Evolutionary conservation across 1,140 invertebrate species (phyloP).

Genomic region (Drosophila sp.): DNA sequence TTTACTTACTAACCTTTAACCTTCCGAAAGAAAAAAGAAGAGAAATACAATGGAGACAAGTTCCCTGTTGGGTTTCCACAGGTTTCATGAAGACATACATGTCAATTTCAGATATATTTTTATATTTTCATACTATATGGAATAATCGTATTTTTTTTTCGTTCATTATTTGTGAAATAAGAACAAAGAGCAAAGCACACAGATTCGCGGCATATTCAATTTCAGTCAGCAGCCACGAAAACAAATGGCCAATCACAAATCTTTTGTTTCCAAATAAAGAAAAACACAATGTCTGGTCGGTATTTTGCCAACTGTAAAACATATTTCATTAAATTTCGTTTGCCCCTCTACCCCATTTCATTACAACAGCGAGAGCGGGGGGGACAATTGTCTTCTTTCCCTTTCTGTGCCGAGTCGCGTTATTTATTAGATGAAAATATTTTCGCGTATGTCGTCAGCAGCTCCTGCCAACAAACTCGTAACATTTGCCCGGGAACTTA

Average conservation of each 20-base stretch:
- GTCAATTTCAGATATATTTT: background rate
- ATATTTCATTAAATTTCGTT: constrained; percentile 45
- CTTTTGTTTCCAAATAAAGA: constrained; percentile 23
- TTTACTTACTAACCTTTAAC: too few species aligned
- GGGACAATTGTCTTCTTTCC: background rate
- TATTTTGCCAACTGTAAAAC: constrained; percentile 4
- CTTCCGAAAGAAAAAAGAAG: too few species aligned
- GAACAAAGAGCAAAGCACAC: constrained; percentile 19
- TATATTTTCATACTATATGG: background rate
- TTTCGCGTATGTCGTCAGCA: constrained; percentile 24
- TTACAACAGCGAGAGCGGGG: constrained; percentile 12
- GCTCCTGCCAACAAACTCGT: constrained; percentile 21
- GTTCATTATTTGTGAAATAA: constrained; percentile 47
- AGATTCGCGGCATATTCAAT: constrained; percentile 52
- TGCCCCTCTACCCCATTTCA: constrained; percentile 26
- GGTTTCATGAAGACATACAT: constrained; percentile 1
- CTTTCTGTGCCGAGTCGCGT: constrained; percentile 35
- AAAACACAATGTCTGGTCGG: constrained; percentile 20
- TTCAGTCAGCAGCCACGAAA: constrained; percentile 48
- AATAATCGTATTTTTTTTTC: constrained; percentile 21
- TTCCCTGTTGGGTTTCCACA: background rate
- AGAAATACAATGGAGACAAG: too few species aligned
- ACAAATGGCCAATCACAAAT: constrained; percentile 71
- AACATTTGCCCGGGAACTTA: constrained; percentile 57
- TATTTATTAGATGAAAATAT: constrained; percentile 66